A percentile compares a stretch with the other conserved stretches of the same genome.
These are phyloP conservation scores for Alligator mississippiensis DNA, from an alignment of 2,113 vertebrate genomes.

Conservation along the genomic window DNA sequence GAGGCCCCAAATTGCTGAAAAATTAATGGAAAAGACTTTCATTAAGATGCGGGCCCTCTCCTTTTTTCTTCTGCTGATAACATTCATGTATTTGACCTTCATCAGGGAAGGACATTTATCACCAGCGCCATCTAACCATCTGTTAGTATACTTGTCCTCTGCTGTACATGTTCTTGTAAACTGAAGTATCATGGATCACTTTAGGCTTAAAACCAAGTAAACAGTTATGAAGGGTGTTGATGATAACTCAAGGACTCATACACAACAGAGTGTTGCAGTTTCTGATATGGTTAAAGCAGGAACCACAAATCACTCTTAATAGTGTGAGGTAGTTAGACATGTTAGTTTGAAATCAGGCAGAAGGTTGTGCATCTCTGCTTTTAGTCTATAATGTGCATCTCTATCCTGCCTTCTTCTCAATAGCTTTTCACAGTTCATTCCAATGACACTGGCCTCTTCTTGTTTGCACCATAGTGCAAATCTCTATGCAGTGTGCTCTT, in stretches of 20 bases:
- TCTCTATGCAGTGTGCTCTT: background rate
- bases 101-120: slow-evolving; percentile 54
- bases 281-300: background rate
- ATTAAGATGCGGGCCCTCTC: slow-evolving; percentile 2
- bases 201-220: slow-evolving; percentile 55
- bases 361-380: too few relatives aligned
- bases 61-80: background rate
- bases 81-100: slow-evolving; percentile 61
- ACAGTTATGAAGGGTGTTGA: slow-evolving; percentile 60
- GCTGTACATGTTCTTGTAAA: slow-evolving; percentile 44
- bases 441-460: background rate
- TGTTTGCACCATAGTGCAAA: fast-evolving
- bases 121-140: slow-evolving; percentile 33
- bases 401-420: background rate
- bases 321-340: too few relatives aligned
- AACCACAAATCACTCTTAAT: slow-evolving; percentile 40
- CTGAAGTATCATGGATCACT: slow-evolving; percentile 58
- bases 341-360: too few relatives aligned
- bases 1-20: background rate
- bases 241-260: slow-evolving; percentile 50
- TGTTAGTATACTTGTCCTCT: slow-evolving; percentile 47
- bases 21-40: background rate
- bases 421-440: background rate
- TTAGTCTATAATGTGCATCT: too few relatives aligned
- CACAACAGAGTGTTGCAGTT: background rate